phyloP scores from a whole-genome alignment of 2,888 invertebrate species.

The Colostygia pectinataria region DNA sequence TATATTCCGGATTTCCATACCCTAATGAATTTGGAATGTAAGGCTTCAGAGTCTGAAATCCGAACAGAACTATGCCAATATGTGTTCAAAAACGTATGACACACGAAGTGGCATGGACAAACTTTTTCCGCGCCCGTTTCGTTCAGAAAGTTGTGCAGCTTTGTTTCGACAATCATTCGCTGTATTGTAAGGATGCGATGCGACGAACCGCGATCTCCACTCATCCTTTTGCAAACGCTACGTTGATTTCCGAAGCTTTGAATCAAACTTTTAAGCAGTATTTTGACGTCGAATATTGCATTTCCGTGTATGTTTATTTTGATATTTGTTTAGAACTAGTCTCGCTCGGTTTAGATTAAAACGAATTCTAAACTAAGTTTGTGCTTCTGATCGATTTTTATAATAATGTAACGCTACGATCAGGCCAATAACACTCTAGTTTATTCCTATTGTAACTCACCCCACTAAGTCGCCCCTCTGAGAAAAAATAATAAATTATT shows the following conservation, averaged over 20 bases:
- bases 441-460: slow-evolving; percentile 72
- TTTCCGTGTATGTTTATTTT: slow-evolving; percentile 71
- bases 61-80: slow-evolving; percentile 31
- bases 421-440: slow-evolving; percentile 80
- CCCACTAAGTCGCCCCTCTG: slow-evolving; percentile 74
- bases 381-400: slow-evolving; percentile 37
- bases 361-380: slow-evolving; percentile 19
- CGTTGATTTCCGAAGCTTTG: slow-evolving; percentile 78
- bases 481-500: slow-evolving; percentile 83
- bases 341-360: slow-evolving; percentile 41
- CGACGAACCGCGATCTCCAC: slow-evolving; percentile 53
- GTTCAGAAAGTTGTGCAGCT: slow-evolving; percentile 64
- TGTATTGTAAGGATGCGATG: slow-evolving; percentile 78
- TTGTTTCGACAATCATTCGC: slow-evolving; percentile 76
- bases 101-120: slow-evolving; percentile 55
- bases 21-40: slow-evolving; percentile 17
- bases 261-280: slow-evolving; percentile 78
- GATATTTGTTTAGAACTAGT: slow-evolving; percentile 66
- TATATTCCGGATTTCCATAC: too few species aligned
- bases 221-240: slow-evolving; percentile 72
- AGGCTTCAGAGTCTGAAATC: slow-evolving; percentile 25
- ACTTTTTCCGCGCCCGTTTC: slow-evolving; percentile 64
- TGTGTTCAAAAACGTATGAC: slow-evolving; percentile 47
- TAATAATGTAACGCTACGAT: slow-evolving; percentile 61
- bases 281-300: slow-evolving; percentile 77